phyloP scores from a whole-genome alignment of 2,888 invertebrate species.

The Gordius sp. region DNA sequence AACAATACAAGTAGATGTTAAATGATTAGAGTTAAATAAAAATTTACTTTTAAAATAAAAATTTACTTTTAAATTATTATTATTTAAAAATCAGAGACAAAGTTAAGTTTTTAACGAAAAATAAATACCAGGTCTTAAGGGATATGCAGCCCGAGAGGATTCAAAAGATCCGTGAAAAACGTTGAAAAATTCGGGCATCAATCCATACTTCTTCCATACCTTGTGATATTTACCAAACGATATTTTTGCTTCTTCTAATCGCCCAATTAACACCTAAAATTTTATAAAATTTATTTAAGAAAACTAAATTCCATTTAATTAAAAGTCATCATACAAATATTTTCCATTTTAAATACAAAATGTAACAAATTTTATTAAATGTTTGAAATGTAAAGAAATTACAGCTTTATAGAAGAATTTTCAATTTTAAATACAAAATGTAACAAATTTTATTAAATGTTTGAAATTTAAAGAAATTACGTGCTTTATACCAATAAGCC shows the following conservation, averaged over 20 bases:
- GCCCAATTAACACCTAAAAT: not conserved
- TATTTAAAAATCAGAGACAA: no score
- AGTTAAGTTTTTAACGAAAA: no score
- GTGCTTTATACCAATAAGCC: constrained; percentile 47
- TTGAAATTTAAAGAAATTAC: not conserved
- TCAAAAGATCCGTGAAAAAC: constrained; percentile 37
- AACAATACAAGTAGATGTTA: no score
- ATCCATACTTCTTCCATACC: constrained; percentile 87
- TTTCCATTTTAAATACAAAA: not conserved
- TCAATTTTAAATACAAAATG: not conserved
- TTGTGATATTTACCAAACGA: constrained; percentile 51
- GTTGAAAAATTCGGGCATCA: constrained; percentile 89
- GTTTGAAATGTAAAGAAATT: not conserved
- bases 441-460: no score
- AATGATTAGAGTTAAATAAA: no score
- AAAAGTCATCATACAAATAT: no score
- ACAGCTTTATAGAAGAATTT: not conserved
- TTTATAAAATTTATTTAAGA: no score
- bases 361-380: not conserved
- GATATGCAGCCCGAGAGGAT: constrained; percentile 56
- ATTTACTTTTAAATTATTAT: no score
- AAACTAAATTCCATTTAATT: no score
- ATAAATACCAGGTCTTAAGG: constrained; percentile 50
- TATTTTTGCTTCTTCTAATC: constrained; percentile 3
- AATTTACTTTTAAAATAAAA: no score